These are phyloP conservation scores for Spea hammondii DNA, from an alignment of 2,797 vertebrate species.

Conservation along the genomic window DNA sequence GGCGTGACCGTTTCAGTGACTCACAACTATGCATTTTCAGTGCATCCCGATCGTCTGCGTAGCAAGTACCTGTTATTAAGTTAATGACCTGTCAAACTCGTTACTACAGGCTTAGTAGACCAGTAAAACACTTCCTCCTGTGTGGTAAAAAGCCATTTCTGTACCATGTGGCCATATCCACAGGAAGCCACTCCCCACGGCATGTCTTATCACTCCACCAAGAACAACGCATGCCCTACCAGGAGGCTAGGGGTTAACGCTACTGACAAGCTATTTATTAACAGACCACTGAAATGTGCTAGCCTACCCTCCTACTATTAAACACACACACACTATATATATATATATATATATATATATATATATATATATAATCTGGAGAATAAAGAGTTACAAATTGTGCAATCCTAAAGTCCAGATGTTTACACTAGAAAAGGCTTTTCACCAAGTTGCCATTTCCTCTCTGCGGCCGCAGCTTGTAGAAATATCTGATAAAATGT, in stretches of 20 bases:
- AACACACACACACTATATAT: too few relatives aligned
- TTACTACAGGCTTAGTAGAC: constrained; percentile 4
- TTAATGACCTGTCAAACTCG: constrained; percentile 21
- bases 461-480: background rate
- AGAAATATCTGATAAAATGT: too few relatives aligned
- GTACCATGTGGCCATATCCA: constrained; percentile 15
- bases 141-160: background rate
- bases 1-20: background rate
- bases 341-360: too few relatives aligned
- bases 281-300: background rate
- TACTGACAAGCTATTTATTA: background rate
- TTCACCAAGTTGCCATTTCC: background rate
- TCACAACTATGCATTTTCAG: background rate
- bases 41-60: constrained; percentile 4
- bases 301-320: background rate
- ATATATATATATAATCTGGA: background rate
- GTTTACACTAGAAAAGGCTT: background rate
- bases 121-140: constrained; percentile 6
- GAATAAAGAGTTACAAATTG: constrained; percentile 13
- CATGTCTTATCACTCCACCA: background rate
- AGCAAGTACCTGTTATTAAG: background rate
- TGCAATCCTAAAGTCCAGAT: constrained; percentile 27
- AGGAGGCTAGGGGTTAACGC: constrained; percentile 6
- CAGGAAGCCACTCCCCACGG: constrained; percentile 19
- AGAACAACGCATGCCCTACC: background rate